These are phyloP conservation scores for Diorhabda elongata DNA, from an alignment of 1,140 invertebrate genomes.

Conservation along the genomic window DNA sequence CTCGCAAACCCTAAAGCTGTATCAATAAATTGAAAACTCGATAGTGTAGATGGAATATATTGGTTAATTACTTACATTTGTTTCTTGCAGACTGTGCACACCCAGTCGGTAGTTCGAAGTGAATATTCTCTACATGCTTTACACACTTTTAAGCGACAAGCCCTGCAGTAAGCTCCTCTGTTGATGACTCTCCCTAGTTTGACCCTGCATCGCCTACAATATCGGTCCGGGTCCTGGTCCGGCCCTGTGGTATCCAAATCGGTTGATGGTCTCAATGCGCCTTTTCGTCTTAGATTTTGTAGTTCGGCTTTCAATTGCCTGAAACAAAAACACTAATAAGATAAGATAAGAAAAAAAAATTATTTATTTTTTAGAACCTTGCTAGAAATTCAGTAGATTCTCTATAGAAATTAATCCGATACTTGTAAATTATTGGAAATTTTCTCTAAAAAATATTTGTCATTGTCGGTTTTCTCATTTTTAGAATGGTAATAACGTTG, in stretches of 20 bases:
- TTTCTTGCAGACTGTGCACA: constrained; percentile 70
- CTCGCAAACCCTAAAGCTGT: too few relatives aligned
- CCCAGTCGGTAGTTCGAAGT: constrained; percentile 60
- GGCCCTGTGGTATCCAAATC: constrained; percentile 45
- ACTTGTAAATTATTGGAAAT: too few relatives aligned
- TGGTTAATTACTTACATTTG: constrained; percentile 60
- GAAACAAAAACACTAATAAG: constrained; percentile 30
- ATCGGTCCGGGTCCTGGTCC: constrained; percentile 53
- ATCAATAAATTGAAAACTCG: too few relatives aligned
- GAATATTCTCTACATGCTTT: constrained; percentile 67
- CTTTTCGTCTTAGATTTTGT: constrained; percentile 57
- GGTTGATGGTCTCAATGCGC: constrained; percentile 48
- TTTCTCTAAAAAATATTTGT: too few relatives aligned
- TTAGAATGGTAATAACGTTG: too few relatives aligned
- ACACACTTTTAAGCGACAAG: constrained; percentile 68
- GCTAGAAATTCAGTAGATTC: too few relatives aligned
- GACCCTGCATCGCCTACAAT: constrained; percentile 65
- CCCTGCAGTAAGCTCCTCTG: constrained; percentile 64
- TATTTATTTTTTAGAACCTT: too few relatives aligned
- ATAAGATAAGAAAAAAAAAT: background rate
- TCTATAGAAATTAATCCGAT: too few relatives aligned
- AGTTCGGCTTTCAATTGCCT: constrained; percentile 64
- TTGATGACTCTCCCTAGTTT: constrained; percentile 72
- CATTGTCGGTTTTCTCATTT: too few relatives aligned
- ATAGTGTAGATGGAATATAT: background rate